Percentiles rank a stretch among this genome's conserved stretches.
Evolutionary conservation across 1,140 invertebrate species (phyloP).

Genomic region (Drosophila albomicans): DNA sequence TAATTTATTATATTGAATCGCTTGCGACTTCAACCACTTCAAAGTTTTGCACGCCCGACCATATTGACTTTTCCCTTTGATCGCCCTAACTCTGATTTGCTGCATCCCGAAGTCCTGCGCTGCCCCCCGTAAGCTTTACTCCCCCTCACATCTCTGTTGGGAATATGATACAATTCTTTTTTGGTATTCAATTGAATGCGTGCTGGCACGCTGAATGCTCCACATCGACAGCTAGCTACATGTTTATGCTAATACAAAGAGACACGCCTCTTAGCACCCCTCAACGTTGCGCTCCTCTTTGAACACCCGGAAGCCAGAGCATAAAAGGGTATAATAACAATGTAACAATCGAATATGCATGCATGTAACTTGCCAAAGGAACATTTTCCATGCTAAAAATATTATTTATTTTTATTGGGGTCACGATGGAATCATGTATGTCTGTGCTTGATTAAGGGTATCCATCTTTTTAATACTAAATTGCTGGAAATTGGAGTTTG

Average conservation of each 20-base stretch:
- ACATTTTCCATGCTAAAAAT: too few relatives aligned
- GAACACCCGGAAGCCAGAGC: too few relatives aligned
- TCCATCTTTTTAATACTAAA: too few relatives aligned
- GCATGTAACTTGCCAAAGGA: too few relatives aligned
- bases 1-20: conserved; percentile 76
- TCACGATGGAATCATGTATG: too few relatives aligned
- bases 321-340: too few relatives aligned
- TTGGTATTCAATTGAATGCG: conserved; percentile 6
- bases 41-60: conserved; percentile 54
- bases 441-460: too few relatives aligned
- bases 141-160: neutral
- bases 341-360: too few relatives aligned
- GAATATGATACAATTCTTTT: conserved; percentile 32
- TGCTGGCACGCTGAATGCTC: conserved; percentile 14
- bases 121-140: neutral
- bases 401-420: too few relatives aligned
- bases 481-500: too few relatives aligned
- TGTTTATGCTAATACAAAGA: conserved; percentile 58
- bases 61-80: conserved; percentile 56
- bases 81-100: conserved; percentile 21
- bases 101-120: neutral
- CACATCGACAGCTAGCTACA: conserved; percentile 21
- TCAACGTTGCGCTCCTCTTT: neutral
- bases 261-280: neutral
- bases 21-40: conserved; percentile 43